Conservation (phyloP, 92 coral and sea anemone species). For the Porites divaricata region DNA sequence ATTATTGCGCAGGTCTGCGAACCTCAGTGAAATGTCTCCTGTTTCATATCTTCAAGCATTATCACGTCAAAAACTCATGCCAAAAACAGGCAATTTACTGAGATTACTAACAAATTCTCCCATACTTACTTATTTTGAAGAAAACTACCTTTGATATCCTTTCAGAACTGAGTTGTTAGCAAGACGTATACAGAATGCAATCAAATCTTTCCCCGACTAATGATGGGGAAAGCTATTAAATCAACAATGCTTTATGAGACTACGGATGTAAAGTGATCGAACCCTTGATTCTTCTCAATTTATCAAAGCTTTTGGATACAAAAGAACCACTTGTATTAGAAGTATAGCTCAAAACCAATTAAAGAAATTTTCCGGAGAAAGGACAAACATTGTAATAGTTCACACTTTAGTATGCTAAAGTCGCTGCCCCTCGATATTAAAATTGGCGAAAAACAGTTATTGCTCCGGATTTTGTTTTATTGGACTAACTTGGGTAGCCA, state of each 20-base stretch:
- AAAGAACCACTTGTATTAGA: conserved; percentile 8
- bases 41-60: too few species aligned
- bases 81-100: too few species aligned
- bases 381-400: background rate
- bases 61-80: too few species aligned
- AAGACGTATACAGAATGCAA: too few species aligned
- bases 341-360: background rate
- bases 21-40: too few species aligned
- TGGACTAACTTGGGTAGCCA: background rate
- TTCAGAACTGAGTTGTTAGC: too few species aligned
- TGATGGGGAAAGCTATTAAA: background rate
- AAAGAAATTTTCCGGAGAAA: background rate
- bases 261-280: conserved; percentile 21
- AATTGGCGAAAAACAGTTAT: background rate
- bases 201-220: background rate
- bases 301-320: background rate
- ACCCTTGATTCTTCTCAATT: background rate
- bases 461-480: conserved; percentile 2
- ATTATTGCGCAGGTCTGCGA: too few species aligned
- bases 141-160: too few species aligned
- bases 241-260: background rate
- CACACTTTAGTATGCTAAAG: background rate
- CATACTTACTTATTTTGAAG: too few species aligned
- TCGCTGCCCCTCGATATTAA: background rate
- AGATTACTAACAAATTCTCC: too few species aligned